Base-by-base conservation (phyloP, 2,113 vertebrate genomes). In the Martes martes region DNA sequence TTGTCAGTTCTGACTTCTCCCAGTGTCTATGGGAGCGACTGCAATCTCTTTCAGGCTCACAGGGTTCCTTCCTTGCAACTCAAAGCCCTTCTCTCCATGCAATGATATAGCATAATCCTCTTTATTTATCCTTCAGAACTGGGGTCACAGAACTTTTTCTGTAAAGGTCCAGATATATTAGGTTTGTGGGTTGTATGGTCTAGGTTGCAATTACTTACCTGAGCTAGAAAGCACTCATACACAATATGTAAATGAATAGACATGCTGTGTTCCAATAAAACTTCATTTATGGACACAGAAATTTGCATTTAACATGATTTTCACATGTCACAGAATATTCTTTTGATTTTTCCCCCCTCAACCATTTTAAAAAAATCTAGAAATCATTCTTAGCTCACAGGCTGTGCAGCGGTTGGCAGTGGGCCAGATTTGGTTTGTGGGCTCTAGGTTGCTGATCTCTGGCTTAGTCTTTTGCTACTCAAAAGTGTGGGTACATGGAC, bases 71-170 rank as follows among this genome's bases (percentile, higher is more conserved):
- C 61, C 78, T 76, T n/a, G 42, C 39, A 63, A 57, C 21, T 81
- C 36, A 86, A 86, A 88, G n/a, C n/a, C 50, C n/a, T 94, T 92
- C 45, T 63, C 52, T 80, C 52, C 11, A 13, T 94, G 52, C 21
- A 71, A 73, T 80, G 92, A 59, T 36, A 73, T 6, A 91, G 50
- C 50, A 96, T 45, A 84, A 80, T 57, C 52, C 16, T 45, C 61
- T 89, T 91, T 31, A 73, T 92, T 92, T 89, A 96, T 84, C 31
- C 14, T 94, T 91, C 50, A 87, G 39, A 63, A 8, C n/a, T 82
- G 65, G 21, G 47, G 21, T 95, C 0, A 1, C 65, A 47, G 11
- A 63, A 71, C 36, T 65, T 79, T 91, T 69, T 94, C 61, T 57
- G 6, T 69, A 83, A 94, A 89, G 42, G 33, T 87, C 21, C 19